Evolutionary conservation across 30 jellyfish, hydroid and myxozoan genomes (phyloP).

Genomic region (Rhopilema esculentum): DNA sequence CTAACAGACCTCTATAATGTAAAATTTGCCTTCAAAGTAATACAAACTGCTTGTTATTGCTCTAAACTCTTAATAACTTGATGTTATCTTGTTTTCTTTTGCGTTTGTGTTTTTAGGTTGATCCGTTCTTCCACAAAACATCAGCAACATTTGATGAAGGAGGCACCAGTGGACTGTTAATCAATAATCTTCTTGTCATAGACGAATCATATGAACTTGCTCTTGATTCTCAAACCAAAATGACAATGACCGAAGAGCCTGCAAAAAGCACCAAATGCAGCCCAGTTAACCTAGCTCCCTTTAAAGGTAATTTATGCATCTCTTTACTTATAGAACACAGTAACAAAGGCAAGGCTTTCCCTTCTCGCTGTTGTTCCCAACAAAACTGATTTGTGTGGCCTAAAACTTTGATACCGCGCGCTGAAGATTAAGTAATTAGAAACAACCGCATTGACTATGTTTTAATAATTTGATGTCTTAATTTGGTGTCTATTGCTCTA

Average conservation of each 20-base stretch:
- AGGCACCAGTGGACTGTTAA: conserved; percentile 86
- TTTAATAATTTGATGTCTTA: no score
- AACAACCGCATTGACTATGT: no score
- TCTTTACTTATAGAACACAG: not conserved
- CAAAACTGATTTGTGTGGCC: no score
- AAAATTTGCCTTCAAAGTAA: no score
- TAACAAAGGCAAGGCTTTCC: not conserved
- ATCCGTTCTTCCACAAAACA: conserved; percentile 90
- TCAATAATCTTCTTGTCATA: conserved; percentile 61
- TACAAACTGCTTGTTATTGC: no score
- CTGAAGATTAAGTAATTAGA: no score
- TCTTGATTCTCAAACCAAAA: conserved; percentile 76
- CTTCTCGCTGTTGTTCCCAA: no score
- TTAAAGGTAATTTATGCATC: conserved; percentile 26
- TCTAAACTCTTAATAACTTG: no score
- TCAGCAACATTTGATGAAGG: conserved; percentile 96
- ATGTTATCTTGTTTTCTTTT: no score
- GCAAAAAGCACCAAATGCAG: not conserved
- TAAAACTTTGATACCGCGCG: no score
- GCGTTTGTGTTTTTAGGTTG: conserved; percentile 84
- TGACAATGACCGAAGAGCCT: conserved; percentile 28
- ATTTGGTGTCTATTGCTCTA: no score
- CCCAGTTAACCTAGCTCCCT: conserved; percentile 45
- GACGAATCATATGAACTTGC: conserved; percentile 76
- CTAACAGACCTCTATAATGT: no score